Base-by-base conservation (phyloP, 2,888 invertebrate species). In the Xylophagus ater region DNA sequence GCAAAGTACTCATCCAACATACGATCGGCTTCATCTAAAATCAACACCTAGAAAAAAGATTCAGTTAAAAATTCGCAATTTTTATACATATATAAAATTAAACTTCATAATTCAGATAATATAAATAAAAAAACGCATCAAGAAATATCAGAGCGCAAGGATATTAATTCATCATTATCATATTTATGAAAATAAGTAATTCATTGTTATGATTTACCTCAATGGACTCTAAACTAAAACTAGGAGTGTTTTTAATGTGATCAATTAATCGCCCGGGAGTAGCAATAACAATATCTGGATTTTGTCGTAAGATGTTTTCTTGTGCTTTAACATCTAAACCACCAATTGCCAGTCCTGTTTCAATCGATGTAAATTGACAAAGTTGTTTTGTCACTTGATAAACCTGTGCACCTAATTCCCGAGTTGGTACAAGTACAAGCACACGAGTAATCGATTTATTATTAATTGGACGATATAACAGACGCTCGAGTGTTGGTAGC, bases 1-100 rank as follows among this genome's bases (percentile, higher is more conserved):
- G 92, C 90, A 68, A 98, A 99, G 63, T 92, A 90, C 59, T 97
- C 96, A 63, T 99, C 97, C 48, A 98, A 65, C 93, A 98, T 97
- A 51, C 93, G 73, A 62, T 78, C 78, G 15, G 78, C 78, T 53
- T 78, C 78, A 47, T 78, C 78, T 7, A 78, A 57, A 3, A 78
- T 77, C 2, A 76, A 57, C 0, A 65, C 65, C 65, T 65, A 20
- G 4, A 43, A 42, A 24, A 26, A 13, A 21, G n/a, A 12, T 17
- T 28, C 28, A 28, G 36, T 29, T 9, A 17, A 19, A 19, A 19
- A 8, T 7, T 15, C 18, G 9, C 8, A n/a, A 6, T 14, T 17
- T 13, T 7, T 10, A 10, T 28, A 28, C 30, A 4, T n/a, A 3
- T 4, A 17, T 17, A 10, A 8, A n/a, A 18, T 8, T 31, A 4